phyloP scores from a whole-genome alignment of 2,888 invertebrate genomes.

The Archaeoteleia sp. region DNA sequence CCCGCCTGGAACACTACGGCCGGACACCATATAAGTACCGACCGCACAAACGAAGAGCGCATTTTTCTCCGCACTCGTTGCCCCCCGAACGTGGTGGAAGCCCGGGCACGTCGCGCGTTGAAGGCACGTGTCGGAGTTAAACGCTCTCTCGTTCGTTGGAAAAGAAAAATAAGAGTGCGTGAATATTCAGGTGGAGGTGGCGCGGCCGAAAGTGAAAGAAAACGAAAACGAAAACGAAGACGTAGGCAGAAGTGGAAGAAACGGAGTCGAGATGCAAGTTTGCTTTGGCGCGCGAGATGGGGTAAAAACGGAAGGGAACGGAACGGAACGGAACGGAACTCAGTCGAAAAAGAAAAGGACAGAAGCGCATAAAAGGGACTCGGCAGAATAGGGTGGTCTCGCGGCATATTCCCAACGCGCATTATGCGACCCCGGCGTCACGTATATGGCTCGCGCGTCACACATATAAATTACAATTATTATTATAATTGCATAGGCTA shows the following conservation, averaged over 20 bases:
- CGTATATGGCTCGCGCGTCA: slow-evolving; percentile 14
- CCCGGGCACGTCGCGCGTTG: slow-evolving; percentile 27
- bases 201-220: slow-evolving; percentile 18
- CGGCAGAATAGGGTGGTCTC: slow-evolving; percentile 59
- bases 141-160: slow-evolving; percentile 15
- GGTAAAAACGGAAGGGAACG: not conserved
- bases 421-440: slow-evolving; percentile 31
- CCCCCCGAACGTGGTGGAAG: slow-evolving; percentile 16
- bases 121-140: slow-evolving; percentile 49
- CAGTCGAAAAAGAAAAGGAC: slow-evolving; percentile 26
- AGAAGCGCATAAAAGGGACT: slow-evolving; percentile 30
- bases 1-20: slow-evolving; percentile 15
- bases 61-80: slow-evolving; percentile 38
- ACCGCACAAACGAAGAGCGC: slow-evolving; percentile 28
- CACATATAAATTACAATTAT: slow-evolving; percentile 53
- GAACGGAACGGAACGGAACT: slow-evolving; percentile 1
- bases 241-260: not conserved
- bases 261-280: slow-evolving; percentile 3
- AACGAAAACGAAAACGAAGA: slow-evolving; percentile 9
- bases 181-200: slow-evolving; percentile 30
- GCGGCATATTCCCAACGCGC: slow-evolving; percentile 46
- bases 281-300: slow-evolving; percentile 6
- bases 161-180: slow-evolving; percentile 28
- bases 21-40: slow-evolving; percentile 40
- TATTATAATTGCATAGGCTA: slow-evolving; percentile 49